Conservation (phyloP, 92 coral and sea anemone genomes). For the Blastomussa wellsi region DNA sequence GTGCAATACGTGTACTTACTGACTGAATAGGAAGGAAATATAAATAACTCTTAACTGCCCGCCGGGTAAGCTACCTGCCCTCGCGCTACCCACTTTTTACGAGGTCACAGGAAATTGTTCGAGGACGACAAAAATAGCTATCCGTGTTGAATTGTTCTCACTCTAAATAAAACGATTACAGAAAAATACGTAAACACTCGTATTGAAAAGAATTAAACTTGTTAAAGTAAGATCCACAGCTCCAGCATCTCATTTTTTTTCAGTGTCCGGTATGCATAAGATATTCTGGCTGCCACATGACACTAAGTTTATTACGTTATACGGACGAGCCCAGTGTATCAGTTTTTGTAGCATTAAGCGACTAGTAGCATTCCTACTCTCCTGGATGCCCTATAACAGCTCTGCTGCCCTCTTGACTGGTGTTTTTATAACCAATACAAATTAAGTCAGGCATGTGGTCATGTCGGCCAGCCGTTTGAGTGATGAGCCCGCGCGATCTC, state of each 20-base stretch:
- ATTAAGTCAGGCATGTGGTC: no score
- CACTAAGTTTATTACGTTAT: no score
- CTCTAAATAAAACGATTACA: not conserved
- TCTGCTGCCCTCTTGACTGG: no score
- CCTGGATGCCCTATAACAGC: no score
- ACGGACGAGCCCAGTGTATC: no score
- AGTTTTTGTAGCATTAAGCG: no score
- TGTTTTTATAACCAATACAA: no score
- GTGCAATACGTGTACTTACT: not conserved
- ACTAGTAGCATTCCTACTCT: no score
- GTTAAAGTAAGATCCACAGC: not conserved
- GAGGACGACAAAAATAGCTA: not conserved
- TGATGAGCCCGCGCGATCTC: no score
- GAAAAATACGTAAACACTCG: not conserved
- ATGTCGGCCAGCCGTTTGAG: no score
- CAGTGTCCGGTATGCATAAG: no score
- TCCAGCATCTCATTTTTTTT: not conserved
- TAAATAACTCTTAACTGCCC: not conserved
- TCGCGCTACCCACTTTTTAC: not conserved
- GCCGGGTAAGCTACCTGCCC: not conserved
- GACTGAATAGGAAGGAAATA: conserved; percentile 18
- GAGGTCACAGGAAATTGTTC: not conserved
- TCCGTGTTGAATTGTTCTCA: not conserved
- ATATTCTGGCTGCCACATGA: not conserved
- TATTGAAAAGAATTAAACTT: not conserved